phyloP scores from a whole-genome alignment of 2,797 vertebrate species.

The Liasis olivaceus region DNA sequence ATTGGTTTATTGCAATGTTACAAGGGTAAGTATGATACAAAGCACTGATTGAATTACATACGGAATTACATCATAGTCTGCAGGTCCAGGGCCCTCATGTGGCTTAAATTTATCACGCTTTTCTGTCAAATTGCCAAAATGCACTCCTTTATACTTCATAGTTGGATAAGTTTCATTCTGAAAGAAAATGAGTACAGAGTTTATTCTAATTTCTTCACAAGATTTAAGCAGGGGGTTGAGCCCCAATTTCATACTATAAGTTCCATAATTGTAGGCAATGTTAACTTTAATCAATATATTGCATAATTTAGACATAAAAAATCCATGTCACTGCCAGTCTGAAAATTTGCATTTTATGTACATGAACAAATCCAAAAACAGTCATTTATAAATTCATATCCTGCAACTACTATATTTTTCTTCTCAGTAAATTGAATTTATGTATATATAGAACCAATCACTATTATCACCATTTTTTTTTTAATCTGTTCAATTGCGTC shows the following conservation, averaged over 20 bases:
- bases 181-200: not conserved
- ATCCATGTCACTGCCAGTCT: not conserved
- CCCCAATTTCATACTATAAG: not conserved
- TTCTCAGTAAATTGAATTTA: not conserved
- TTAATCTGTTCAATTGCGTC: no score
- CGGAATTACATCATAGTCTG: conserved; percentile 54
- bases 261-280: not conserved
- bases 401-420: not conserved
- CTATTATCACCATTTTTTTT: no score
- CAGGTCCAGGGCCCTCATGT: conserved; percentile 50
- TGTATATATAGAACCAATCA: not conserved
- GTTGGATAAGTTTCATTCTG: conserved; percentile 49
- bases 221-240: not conserved
- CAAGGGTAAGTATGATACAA: not conserved
- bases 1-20: not conserved
- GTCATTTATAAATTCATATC: not conserved
- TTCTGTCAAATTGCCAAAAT: conserved; percentile 58
- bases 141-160: conserved; percentile 62
- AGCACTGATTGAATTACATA: conserved; percentile 54
- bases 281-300: not conserved
- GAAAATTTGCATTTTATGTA: not conserved
- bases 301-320: not conserved
- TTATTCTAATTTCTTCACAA: not conserved
- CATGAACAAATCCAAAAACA: not conserved
- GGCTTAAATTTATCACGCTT: conserved; percentile 51